Base-by-base conservation (phyloP, 1,140 invertebrate genomes). In the Ostrea edulis region DNA sequence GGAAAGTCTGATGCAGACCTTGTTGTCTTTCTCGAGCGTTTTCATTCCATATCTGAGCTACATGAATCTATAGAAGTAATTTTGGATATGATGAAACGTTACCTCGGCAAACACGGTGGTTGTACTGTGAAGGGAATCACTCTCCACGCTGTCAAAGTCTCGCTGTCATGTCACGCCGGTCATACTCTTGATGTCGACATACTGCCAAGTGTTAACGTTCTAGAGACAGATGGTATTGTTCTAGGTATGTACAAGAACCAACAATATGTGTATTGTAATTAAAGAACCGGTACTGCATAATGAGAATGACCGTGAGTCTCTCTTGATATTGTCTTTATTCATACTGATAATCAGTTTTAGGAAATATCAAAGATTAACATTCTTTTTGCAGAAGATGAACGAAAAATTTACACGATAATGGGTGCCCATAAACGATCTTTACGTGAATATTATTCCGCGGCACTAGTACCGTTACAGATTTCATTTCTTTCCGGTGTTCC, bases 1-100 rank as follows among this genome's bases (percentile, higher is more conserved):
- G 81, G 44, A n/a, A 77, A 83, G 8, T 87, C 86, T n/a, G 86
- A 87, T 87, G 86, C 81, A 25, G 86, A 87, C 51, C 81, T 87
- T 51, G 85, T 86, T 4, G 52, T 86, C 9, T 86, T 86, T 53
- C 22, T 86, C 4, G 29, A 29, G 14, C 8, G 53, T 77, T 51
- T 44, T 0, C n/a, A 54, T 54, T 44, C 35, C 44, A 53, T 86
- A 53, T 8, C 14, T n/a, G 7, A 52, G 3, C 29, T 86, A 2
- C 29, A 22, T 20, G 1, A 8, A 25, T 4, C 51, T 9, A n/a
- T 86, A 20, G 0, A 2, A 2, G 22, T 0, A 17, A 25, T 86
- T 51, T 29, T 77, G 22, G 44, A 54, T 2, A 22, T 25, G 17
- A 71, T 86, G 62, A 7, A 29, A 52, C 5, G 2, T 20, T 86